Conservation (phyloP, 2,888 invertebrate genomes). For the Polyploca ridens region DNA sequence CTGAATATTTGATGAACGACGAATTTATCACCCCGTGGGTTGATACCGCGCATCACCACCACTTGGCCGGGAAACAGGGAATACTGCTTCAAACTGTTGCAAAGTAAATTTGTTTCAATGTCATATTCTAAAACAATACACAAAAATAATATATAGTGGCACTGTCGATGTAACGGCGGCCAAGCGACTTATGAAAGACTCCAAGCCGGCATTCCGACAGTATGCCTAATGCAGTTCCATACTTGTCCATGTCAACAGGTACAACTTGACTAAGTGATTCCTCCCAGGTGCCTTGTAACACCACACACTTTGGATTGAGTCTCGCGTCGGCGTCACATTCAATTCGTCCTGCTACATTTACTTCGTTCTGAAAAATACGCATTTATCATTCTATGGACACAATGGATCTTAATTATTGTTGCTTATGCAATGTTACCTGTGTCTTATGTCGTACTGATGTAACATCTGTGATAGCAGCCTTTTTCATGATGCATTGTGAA, state of each 20-base stretch:
- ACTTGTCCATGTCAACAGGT: conserved; percentile 79
- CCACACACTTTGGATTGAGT: conserved; percentile 88
- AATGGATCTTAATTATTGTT: not conserved
- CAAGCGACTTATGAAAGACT: not conserved
- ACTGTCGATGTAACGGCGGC: not conserved
- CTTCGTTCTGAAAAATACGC: conserved; percentile 62
- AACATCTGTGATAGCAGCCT: conserved; percentile 64
- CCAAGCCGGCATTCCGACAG: not conserved
- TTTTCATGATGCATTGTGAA: conserved; percentile 77
- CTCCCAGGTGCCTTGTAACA: conserved; percentile 87
- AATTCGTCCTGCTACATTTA: conserved; percentile 87
- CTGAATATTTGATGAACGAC: conserved; percentile 87
- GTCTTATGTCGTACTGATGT: conserved; percentile 74
- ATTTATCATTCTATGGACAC: not conserved
- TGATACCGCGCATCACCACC: conserved; percentile 89
- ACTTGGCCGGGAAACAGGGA: conserved; percentile 92
- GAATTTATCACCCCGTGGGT: conserved; percentile 88
- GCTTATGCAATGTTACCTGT: conserved; percentile 61
- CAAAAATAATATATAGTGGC: too few species aligned
- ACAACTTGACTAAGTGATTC: conserved; percentile 77
- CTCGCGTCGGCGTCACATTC: conserved; percentile 90
- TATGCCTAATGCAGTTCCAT: conserved; percentile 13
- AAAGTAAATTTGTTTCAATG: conserved; percentile 2
- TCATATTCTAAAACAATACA: too few species aligned
- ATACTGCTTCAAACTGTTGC: conserved; percentile 79